Evolutionary conservation across 2,888 invertebrate genomes (phyloP).

Genomic region (Helicoverpa assulta): DNA sequence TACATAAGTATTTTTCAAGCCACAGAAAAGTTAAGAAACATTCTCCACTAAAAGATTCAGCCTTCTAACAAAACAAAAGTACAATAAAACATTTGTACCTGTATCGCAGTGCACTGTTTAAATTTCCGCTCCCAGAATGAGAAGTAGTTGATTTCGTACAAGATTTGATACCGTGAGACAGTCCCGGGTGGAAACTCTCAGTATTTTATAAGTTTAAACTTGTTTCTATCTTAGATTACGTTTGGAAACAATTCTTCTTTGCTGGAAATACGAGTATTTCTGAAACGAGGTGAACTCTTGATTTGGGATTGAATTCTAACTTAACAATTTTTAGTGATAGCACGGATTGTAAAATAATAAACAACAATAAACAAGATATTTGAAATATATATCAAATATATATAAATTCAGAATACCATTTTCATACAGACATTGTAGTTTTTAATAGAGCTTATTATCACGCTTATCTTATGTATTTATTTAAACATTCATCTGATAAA

Average conservation of each 20-base stretch:
- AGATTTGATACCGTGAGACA: constrained; percentile 18
- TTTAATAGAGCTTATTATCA: no score
- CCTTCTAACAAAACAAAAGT: constrained; percentile 7
- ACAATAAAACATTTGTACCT: constrained; percentile 1
- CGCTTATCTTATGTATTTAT: no score
- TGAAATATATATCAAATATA: no score
- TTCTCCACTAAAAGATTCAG: background rate
- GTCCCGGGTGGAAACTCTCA: constrained; percentile 16
- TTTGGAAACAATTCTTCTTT: constrained; percentile 42
- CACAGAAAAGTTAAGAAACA: no score
- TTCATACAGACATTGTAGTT: no score
- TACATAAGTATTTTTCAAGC: no score
- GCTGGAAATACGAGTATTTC: constrained; percentile 21
- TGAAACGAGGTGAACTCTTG: constrained; percentile 27
- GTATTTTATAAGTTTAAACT: constrained; percentile 44
- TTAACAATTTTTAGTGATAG: constrained; percentile 6
- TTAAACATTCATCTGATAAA: no score
- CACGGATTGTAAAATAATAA: constrained; percentile 8
- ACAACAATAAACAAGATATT: constrained; percentile 1
- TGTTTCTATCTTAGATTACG: constrained; percentile 38
- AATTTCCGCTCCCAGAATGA: constrained; percentile 11
- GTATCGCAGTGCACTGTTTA: constrained; percentile 6
- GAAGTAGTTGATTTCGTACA: constrained; percentile 20
- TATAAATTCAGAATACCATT: background rate
- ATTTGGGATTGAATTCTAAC: constrained; percentile 43